These are phyloP conservation scores for Megathymus violae DNA, from an alignment of 1,140 invertebrate species.

Conservation along the genomic window DNA sequence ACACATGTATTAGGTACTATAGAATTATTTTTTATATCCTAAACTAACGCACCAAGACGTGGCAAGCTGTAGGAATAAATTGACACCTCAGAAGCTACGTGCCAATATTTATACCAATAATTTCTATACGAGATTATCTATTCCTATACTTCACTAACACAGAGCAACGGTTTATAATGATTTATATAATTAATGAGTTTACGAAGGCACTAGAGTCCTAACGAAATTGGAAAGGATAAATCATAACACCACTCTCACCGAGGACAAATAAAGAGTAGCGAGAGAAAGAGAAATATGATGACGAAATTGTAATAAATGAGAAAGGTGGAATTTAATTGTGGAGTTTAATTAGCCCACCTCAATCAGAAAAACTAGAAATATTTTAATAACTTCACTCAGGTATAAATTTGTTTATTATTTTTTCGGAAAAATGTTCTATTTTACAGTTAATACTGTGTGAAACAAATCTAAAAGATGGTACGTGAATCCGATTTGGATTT, in stretches of 20 bases:
- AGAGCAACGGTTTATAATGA: conserved; percentile 63
- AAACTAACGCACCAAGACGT: conserved; percentile 15
- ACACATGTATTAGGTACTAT: conserved; percentile 1
- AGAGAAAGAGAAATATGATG: conserved; percentile 1
- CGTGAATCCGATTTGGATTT: neutral
- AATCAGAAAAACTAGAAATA: too few relatives aligned
- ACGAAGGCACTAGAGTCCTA: conserved; percentile 78
- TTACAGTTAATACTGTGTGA: neutral
- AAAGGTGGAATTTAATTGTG: neutral
- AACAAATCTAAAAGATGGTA: neutral
- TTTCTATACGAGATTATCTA: conserved; percentile 49
- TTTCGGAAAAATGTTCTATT: too few relatives aligned
- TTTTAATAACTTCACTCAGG: too few relatives aligned
- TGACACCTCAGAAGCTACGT: conserved; percentile 41
- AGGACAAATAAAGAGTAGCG: neutral
- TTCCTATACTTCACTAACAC: conserved; percentile 72
- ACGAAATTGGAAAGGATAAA: conserved; percentile 47
- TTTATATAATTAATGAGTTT: conserved; percentile 42
- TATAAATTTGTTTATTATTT: too few relatives aligned
- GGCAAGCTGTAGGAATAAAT: conserved; percentile 28
- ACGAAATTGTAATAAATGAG: neutral
- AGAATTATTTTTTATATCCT: neutral
- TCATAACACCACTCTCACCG: neutral
- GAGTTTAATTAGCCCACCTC: neutral
- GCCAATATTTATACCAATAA: conserved; percentile 37